These are phyloP conservation scores for Cydia strobilella DNA, from an alignment of 1,140 invertebrate species.

Conservation along the genomic window DNA sequence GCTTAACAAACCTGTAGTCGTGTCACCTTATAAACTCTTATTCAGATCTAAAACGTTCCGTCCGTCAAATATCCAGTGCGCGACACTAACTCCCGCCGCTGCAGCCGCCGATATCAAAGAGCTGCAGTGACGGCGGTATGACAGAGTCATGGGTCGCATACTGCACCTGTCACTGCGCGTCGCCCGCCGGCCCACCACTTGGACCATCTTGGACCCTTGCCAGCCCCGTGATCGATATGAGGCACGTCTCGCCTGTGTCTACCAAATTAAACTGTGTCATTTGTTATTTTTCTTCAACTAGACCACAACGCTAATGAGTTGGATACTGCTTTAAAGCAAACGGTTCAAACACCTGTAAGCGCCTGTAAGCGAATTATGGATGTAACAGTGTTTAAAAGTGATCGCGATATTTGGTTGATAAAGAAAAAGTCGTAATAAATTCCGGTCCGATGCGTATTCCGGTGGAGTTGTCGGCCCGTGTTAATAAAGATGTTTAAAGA, in stretches of 20 bases:
- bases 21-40: background rate
- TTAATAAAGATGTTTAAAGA: constrained; percentile 77
- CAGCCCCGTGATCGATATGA: constrained; percentile 73
- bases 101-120: constrained; percentile 49
- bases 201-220: constrained; percentile 68
- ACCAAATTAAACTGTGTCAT: constrained; percentile 78
- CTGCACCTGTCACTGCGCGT: constrained; percentile 71
- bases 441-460: constrained; percentile 58
- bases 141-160: constrained; percentile 72
- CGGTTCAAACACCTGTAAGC: constrained; percentile 40
- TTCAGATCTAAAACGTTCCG: constrained; percentile 12
- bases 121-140: constrained; percentile 50
- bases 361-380: constrained; percentile 16
- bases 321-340: constrained; percentile 26
- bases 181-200: constrained; percentile 71
- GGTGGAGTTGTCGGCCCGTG: constrained; percentile 64
- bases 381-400: constrained; percentile 9
- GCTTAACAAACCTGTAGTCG: background rate
- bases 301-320: constrained; percentile 52
- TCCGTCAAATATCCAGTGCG: constrained; percentile 19
- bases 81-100: constrained; percentile 20
- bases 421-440: constrained; percentile 54
- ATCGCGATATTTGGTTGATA: constrained; percentile 34
- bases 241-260: constrained; percentile 71
- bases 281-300: constrained; percentile 76